Conservation (phyloP, 2,113 vertebrate species). For the Boleophthalmus pectinirostris region DNA sequence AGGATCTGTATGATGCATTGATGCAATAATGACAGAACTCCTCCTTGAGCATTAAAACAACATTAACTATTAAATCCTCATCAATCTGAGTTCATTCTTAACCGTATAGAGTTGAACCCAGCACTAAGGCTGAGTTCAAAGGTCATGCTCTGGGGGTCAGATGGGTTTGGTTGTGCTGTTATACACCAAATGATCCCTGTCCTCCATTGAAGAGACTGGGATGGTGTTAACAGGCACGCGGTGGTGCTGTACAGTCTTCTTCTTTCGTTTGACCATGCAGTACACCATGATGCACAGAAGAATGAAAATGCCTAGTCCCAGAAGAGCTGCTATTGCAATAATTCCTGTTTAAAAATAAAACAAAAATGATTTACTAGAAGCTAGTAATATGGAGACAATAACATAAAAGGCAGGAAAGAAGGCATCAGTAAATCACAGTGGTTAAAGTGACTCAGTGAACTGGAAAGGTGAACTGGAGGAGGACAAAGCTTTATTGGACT, state of each 20-base stretch:
- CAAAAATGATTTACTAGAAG: neutral
- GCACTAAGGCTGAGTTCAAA: neutral
- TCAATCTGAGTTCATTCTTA: constrained; percentile 27
- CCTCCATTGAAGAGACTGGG: constrained; percentile 76
- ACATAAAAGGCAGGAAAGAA: neutral
- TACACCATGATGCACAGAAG: constrained; percentile 81
- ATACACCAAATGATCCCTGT: constrained; percentile 87
- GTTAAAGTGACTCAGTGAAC: constrained; percentile 12
- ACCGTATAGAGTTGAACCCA: neutral
- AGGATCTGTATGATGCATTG: neutral
- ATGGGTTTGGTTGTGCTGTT: constrained; percentile 89
- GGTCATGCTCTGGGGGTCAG: constrained; percentile 69
- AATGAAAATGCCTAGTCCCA: constrained; percentile 80
- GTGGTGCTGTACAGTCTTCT: constrained; percentile 65
- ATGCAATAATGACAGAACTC: constrained; percentile 11
- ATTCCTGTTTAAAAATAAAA: constrained; percentile 45
- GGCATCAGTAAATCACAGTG: neutral
- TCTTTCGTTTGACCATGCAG: constrained; percentile 82
- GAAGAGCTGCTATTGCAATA: constrained; percentile 74
- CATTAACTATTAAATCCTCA: constrained; percentile 10
- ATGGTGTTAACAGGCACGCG: constrained; percentile 77
- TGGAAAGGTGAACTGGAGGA: neutral
- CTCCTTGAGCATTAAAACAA: constrained; percentile 5
- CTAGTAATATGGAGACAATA: neutral
- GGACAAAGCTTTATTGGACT: neutral